Base-by-base conservation (phyloP, 2,888 invertebrate genomes). In the Chrysolina americana region DNA sequence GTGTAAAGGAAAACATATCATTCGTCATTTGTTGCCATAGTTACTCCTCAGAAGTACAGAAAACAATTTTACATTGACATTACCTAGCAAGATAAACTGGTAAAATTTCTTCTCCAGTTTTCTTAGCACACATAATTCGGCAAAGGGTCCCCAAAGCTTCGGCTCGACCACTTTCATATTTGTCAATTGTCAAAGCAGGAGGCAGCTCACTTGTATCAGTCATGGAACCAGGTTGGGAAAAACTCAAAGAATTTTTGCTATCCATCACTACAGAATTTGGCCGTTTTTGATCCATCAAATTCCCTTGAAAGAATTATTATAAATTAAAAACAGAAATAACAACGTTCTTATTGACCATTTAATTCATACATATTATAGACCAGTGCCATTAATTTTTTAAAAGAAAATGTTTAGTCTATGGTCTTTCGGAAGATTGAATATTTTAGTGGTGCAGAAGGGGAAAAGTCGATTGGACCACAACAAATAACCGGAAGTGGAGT, bases 61-160 rank as follows among this genome's bases (percentile, higher is more conserved):
- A 36, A 15, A 64, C 41, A 13, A 17, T 41, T 53, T 19, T 41
- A 63, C 13, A 65, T 41, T 17, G 21, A 9, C n/a, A 15, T 71
- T 70, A 79, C 79, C 80, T 91, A 11, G 98, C 96, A 83, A 98
- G 90, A 89, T 99, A 99, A 1, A 94, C 95, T 0, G 98, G 96
- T 70, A 96, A 90, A 81, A 99, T 96, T 85, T 95, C 94, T 89
- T 98, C 98, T 53, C 96, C 95, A 0, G 97, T 96, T 88, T 96
- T 97, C 89, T 98, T 98, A 0, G 98, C 94, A 87, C 97, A 98
- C 87, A 99, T 95, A 85, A 99, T 97, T 83, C 98, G 92, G 87
- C 99, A 99, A 23, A 99, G 89, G 3, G 98, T 94, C 23, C 98
- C 99, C 82, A 98, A 91, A 0, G 99, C 98, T 88, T 98, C 97